Base-by-base conservation (phyloP, 2,888 invertebrate species). In the Tolmerus cingulatus region DNA sequence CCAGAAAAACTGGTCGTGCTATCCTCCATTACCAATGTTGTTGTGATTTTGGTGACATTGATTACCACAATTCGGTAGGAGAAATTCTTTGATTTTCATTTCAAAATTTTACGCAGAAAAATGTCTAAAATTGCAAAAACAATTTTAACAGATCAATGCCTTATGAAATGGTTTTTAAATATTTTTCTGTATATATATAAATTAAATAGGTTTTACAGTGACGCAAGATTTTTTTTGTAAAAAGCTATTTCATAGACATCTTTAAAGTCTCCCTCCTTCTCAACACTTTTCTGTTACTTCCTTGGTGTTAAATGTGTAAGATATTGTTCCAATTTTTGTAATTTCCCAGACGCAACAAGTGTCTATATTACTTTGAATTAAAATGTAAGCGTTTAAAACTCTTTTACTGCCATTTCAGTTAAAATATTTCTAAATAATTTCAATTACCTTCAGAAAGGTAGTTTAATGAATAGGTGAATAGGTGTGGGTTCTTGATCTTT, bases 1-100 rank as follows among this genome's bases (percentile, higher is more conserved):
- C 91, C 92, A 93, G 93, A 92, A 93, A 93, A 91, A 92, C 92
- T 92, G 93, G 92, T 91, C 93, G 92, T 90, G 92, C 92, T 91
- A 92, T 92, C 90, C 92, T 93, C 90, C 93, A 92, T 90, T 92
- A 93, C 91, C 93, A 93, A 92, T 93, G 93, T 93, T 93, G 93
- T 93, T 93, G 93, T 91, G 92, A 92, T 91, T 92, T 92, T 91
- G 92, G 92, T 90, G 92, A 93, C 91, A 92, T 92, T 91, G 92
- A 92, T 91, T 92, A 92, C 91, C 91, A 92, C 90, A 92, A 92
- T 91, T 92, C 93, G 93, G 93, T 93, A 93, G 92, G 92, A 91
- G 90, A 91, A 89, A 66, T 66, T 27, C 66, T 90, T 89, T 88
- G 89, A 90, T 89, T 76, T 76, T 88, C 84, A 86, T 86, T 88